Base-by-base conservation (phyloP, 2,888 invertebrate species). In the Physocephala rufipes region DNA sequence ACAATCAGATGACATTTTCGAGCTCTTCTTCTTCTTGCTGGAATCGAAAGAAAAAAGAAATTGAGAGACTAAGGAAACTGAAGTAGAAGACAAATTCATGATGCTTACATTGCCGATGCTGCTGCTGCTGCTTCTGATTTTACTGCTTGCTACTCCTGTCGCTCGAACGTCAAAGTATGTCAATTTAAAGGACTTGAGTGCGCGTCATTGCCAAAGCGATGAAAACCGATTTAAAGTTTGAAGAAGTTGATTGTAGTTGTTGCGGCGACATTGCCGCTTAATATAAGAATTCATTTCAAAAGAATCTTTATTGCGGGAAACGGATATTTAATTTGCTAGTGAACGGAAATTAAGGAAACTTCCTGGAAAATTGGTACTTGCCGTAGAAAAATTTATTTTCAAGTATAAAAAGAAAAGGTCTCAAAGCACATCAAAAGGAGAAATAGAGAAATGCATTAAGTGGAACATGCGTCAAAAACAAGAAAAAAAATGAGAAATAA, bases 201-300 rank as follows among this genome's bases (percentile, higher is more conserved):
- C 58, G 16, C 2, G 1, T 58, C 58, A 16, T 24, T 16, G 24
- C 26, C 24, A 26, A 58, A 58, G 26, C 21, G 47, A 63, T 63
- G 47, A 63, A 26, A 61, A 47, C 28, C n/a, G 47, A 63, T 63
- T 21, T 63, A 47, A 63, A 63, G 16, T 63, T 63, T 63, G 43
- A 12, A 21, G 15, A 26, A 45, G 13, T 47, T 63, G 5, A 9
- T 36, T 9, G 36, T 9, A 36, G 36, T 36, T 9, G 36, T 36
- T 36, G 36, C 36, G 4, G 36, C 36, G 36, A 4, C 36, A 9
- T 9, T 36, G 36, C 36, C 36, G 36, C 21, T 16, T 21, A 43
- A 43, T n/a, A 47, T 5, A 2, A 15, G 16, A 47, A 26, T 63
- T 43, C 16, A 21, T 55, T 45, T 61, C 62, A 45, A 62, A 62